phyloP scores from a whole-genome alignment of 2,113 vertebrate species.

The Gnathonemus echidnorhynchus region DNA sequence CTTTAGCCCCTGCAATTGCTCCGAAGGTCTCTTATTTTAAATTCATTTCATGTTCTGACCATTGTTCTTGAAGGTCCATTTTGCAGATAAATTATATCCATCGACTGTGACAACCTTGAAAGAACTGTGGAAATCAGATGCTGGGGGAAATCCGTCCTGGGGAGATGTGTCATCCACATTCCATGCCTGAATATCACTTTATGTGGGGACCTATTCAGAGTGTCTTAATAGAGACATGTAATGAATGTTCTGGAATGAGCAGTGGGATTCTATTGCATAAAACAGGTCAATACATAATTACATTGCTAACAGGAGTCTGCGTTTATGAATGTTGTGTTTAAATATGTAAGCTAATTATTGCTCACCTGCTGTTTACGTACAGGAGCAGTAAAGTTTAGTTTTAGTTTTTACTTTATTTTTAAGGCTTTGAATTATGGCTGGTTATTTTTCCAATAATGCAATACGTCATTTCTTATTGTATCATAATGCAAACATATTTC shows the following conservation, averaged over 20 bases:
- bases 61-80: constrained; percentile 13
- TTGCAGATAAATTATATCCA: constrained; percentile 17
- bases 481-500: neutral
- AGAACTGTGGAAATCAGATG: constrained; percentile 11
- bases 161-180: neutral
- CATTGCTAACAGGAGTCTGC: neutral
- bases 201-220: neutral
- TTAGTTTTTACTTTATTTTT: neutral
- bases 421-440: neutral
- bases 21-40: neutral
- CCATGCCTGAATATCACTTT: neutral
- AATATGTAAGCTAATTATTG: neutral
- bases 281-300: neutral
- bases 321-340: neutral
- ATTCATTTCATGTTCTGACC: constrained; percentile 6
- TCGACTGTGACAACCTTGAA: constrained; percentile 16
- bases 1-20: neutral
- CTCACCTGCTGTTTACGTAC: neutral
- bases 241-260: neutral
- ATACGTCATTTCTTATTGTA: neutral
- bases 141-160: neutral
- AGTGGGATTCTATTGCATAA: neutral
- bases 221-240: neutral
- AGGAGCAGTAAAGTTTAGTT: neutral
- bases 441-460: neutral